Evolutionary conservation across 2,113 vertebrate genomes (phyloP).

Genomic region (Tragelaphus strepsiceros): DNA sequence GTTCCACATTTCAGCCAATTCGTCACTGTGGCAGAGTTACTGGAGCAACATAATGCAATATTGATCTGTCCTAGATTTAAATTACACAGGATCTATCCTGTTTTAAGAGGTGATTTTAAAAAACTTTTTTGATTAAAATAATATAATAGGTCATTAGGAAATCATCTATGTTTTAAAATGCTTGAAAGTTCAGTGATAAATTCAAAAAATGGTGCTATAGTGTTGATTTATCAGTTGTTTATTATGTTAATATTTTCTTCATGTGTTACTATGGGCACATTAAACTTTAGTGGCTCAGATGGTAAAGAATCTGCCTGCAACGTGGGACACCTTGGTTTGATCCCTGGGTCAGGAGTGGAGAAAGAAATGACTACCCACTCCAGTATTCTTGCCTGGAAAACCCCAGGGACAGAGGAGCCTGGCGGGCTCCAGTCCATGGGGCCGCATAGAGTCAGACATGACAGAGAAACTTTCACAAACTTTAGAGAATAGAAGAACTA

Average conservation of each 20-base stretch:
- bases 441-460: background rate
- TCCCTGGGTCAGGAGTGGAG: background rate
- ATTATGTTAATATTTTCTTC: background rate
- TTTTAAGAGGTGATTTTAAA: background rate
- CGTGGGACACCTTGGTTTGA: background rate
- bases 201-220: background rate
- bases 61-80: background rate
- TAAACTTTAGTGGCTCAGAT: background rate
- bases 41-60: background rate
- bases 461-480: background rate
- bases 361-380: background rate
- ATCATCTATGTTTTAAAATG: background rate
- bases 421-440: background rate
- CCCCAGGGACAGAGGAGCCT: background rate
- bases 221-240: background rate
- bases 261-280: background rate
- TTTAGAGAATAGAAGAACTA: background rate
- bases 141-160: background rate
- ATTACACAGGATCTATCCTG: background rate
- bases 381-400: background rate
- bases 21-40: background rate
- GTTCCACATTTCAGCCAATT: background rate
- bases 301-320: background rate
- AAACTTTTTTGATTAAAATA: background rate
- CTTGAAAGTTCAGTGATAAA: background rate